These are phyloP conservation scores for Halictus rubicundus DNA, from an alignment of 1,140 invertebrate genomes.

Conservation along the genomic window DNA sequence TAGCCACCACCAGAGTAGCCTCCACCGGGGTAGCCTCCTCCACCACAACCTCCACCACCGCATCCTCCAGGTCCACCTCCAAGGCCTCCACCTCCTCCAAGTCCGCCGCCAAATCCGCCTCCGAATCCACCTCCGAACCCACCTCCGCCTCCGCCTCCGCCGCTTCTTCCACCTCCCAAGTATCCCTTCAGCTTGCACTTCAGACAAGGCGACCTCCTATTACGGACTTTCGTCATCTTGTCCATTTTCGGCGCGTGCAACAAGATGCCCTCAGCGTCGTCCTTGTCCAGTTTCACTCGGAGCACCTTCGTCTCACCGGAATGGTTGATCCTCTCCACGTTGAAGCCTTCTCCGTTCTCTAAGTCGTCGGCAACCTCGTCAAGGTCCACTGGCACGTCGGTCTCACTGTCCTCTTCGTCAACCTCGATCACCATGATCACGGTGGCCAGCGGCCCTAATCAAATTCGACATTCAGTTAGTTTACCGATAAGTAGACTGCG, in stretches of 20 bases:
- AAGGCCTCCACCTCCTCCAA: constrained; percentile 20
- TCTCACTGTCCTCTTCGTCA: constrained; percentile 68
- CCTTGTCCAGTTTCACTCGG: constrained; percentile 68
- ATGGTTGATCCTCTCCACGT: constrained; percentile 69
- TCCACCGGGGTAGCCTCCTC: constrained; percentile 11
- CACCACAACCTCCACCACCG: constrained; percentile 9
- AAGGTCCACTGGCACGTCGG: constrained; percentile 62
- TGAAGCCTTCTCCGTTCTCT: constrained; percentile 66
- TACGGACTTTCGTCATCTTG: constrained; percentile 65
- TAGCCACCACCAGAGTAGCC: constrained; percentile 32
- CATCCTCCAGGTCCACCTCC: constrained; percentile 3
- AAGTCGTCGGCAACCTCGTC: constrained; percentile 73
- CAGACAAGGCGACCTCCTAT: constrained; percentile 65
- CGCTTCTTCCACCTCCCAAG: background rate
- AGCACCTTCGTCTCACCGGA: constrained; percentile 67
- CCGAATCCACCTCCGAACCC: constrained; percentile 48
- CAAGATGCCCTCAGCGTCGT: constrained; percentile 30
- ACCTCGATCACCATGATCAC: constrained; percentile 71
- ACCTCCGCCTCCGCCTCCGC: constrained; percentile 16
- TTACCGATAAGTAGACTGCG: too few relatives aligned
- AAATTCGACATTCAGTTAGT: background rate
- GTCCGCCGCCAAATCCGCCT: constrained; percentile 38
- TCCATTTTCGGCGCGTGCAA: constrained; percentile 29
- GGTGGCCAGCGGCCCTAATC: constrained; percentile 71
- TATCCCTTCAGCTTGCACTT: constrained; percentile 59